These are phyloP conservation scores for Drosophila tropicalis DNA, from an alignment of 1,140 invertebrate genomes.

Conservation along the genomic window DNA sequence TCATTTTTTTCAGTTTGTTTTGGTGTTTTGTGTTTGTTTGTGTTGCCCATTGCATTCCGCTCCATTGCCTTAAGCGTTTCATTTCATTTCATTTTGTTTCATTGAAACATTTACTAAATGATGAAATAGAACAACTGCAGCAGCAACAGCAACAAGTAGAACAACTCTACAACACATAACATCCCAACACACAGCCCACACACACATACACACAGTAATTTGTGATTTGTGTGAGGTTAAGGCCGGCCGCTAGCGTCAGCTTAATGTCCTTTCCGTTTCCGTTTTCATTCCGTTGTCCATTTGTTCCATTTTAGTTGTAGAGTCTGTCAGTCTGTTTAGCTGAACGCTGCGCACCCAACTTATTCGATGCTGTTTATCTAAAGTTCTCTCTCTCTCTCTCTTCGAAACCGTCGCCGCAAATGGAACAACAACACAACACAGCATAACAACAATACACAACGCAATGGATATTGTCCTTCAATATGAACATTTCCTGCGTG, in stretches of 20 bases:
- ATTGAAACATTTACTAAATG: background rate
- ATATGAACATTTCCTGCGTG: slow-evolving; percentile 3
- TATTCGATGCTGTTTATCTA: background rate
- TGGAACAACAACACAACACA: slow-evolving; percentile 32
- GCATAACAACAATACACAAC: slow-evolving; percentile 34
- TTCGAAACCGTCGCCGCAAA: slow-evolving; percentile 28
- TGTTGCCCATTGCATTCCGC: too few species aligned
- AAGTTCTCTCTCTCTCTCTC: background rate
- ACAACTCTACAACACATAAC: slow-evolving; percentile 27
- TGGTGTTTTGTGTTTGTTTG: background rate
- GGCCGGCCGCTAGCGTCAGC: slow-evolving; percentile 24
- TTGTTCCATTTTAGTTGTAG: too few species aligned
- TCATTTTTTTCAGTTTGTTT: background rate
- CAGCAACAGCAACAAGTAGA: slow-evolving; percentile 29
- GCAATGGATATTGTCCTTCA: background rate
- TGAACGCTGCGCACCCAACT: slow-evolving; percentile 36
- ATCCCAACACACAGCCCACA: slow-evolving; percentile 32
- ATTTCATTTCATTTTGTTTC: slow-evolving; percentile 11
- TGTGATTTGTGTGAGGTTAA: slow-evolving; percentile 1
- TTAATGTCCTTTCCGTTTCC: background rate
- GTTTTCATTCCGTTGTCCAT: too few species aligned
- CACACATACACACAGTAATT: background rate
- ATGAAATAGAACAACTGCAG: background rate
- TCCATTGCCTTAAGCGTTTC: background rate
- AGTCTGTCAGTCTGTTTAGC: slow-evolving; percentile 1